phyloP scores from a whole-genome alignment of 2,797 vertebrate species.

The Gallinago solitaria region DNA sequence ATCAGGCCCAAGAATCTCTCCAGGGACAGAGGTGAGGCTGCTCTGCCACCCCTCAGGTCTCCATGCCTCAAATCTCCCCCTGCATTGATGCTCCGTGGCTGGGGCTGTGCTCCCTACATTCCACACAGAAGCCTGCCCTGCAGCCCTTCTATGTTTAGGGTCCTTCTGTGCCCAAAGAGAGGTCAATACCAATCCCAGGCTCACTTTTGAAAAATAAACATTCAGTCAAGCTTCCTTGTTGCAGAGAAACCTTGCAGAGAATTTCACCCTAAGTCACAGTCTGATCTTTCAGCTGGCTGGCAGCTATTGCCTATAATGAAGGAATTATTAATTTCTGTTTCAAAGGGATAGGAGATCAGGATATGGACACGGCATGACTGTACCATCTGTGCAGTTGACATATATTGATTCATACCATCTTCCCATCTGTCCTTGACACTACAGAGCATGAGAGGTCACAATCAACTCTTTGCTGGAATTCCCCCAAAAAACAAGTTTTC shows the following conservation, averaged over 20 bases:
- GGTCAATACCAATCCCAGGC: not conserved
- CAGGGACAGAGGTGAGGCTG: not conserved
- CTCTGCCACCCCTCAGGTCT: not conserved
- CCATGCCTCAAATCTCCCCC: not conserved
- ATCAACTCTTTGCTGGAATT: constrained; percentile 76
- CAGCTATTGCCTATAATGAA: constrained; percentile 77
- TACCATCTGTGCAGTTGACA: constrained; percentile 82
- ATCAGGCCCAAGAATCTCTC: not conserved
- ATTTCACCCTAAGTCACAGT: constrained; percentile 28
- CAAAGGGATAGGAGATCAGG: constrained; percentile 74
- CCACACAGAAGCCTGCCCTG: not conserved
- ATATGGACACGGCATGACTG: constrained; percentile 79
- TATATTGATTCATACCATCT: constrained; percentile 81
- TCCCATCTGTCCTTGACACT: constrained; percentile 83
- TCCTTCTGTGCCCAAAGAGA: not conserved
- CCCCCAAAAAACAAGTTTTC: constrained; percentile 65
- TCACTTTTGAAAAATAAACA: not conserved
- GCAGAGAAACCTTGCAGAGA: constrained; percentile 31
- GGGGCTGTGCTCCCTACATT: not conserved
- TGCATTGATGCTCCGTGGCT: not conserved
- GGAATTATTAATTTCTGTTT: constrained; percentile 82
- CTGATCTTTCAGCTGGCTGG: constrained; percentile 75
- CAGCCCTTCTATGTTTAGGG: not conserved
- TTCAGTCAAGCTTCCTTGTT: not conserved
- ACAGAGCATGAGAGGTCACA: constrained; percentile 75